These are phyloP conservation scores for Alectura lathami DNA, from an alignment of 2,113 vertebrate species.

Conservation along the genomic window DNA sequence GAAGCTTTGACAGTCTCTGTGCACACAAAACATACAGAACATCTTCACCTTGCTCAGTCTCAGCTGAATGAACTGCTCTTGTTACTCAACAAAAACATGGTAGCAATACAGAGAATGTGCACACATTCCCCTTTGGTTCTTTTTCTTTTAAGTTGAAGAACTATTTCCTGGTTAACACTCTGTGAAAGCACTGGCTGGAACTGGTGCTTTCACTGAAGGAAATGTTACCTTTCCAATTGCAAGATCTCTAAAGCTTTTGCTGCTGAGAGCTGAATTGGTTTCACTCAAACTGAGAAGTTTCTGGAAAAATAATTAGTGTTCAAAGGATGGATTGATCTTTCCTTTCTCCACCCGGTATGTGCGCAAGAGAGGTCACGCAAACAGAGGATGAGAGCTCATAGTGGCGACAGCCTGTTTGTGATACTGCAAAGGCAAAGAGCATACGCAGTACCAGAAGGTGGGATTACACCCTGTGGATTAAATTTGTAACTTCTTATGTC, in stretches of 20 bases:
- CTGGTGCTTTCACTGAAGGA: neutral
- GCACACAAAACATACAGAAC: fast-evolving
- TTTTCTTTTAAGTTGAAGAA: neutral
- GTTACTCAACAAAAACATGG: neutral
- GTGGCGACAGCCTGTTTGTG: fast-evolving
- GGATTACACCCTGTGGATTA: neutral
- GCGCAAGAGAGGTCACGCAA: fast-evolving
- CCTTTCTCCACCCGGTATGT: neutral
- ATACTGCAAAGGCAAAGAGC: neutral
- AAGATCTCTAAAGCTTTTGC: neutral
- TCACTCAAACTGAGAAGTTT: neutral
- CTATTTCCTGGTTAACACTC: neutral
- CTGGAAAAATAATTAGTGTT: neutral
- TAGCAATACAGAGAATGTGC: neutral
- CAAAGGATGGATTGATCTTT: neutral
- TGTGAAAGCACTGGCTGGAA: neutral
- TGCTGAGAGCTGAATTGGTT: neutral
- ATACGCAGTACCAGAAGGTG: neutral
- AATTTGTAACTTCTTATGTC: neutral
- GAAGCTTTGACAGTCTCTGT: fast-evolving
- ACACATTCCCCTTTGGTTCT: fast-evolving
- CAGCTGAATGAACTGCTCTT: neutral
- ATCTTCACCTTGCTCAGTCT: neutral
- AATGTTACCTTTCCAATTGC: fast-evolving
- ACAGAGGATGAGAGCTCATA: neutral